Conservation (phyloP, 2,113 vertebrate genomes). For the Hylia prasina region DNA sequence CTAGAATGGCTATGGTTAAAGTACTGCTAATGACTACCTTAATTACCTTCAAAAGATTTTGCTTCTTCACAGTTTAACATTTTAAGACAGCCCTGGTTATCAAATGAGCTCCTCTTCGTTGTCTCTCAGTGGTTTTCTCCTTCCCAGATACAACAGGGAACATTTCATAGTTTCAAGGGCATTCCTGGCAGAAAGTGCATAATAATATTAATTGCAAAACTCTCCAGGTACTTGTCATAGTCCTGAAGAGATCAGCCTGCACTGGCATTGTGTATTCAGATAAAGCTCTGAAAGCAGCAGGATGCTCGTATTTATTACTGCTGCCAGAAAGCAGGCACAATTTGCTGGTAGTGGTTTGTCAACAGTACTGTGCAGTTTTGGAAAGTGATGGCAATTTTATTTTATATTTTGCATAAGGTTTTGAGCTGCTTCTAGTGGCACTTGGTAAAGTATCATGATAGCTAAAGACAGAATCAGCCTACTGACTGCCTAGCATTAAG, state of each 20-base stretch:
- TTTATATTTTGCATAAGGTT: neutral
- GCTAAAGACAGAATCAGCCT: neutral
- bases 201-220: constrained; percentile 63
- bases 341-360: neutral
- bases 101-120: neutral
- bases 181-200: constrained; percentile 49
- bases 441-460: neutral
- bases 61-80: neutral
- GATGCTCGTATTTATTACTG: neutral
- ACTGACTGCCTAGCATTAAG: neutral
- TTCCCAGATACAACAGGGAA: neutral
- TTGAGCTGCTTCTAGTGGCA: neutral
- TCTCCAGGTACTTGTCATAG: constrained; percentile 51
- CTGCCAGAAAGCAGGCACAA: constrained; percentile 11
- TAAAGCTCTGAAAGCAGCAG: constrained; percentile 43
- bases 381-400: neutral
- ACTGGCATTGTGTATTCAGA: constrained; percentile 53
- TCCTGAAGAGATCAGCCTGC: constrained; percentile 32
- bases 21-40: neutral
- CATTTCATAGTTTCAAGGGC: constrained; percentile 24
- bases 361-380: neutral
- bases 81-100: neutral
- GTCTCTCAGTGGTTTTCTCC: neutral
- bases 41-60: neutral
- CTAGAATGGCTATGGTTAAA: neutral